Percentiles rank a stretch among this genome's conserved stretches.
Conservation (phyloP, 2,113 vertebrate genomes). For the Donacobius atricapilla region DNA sequence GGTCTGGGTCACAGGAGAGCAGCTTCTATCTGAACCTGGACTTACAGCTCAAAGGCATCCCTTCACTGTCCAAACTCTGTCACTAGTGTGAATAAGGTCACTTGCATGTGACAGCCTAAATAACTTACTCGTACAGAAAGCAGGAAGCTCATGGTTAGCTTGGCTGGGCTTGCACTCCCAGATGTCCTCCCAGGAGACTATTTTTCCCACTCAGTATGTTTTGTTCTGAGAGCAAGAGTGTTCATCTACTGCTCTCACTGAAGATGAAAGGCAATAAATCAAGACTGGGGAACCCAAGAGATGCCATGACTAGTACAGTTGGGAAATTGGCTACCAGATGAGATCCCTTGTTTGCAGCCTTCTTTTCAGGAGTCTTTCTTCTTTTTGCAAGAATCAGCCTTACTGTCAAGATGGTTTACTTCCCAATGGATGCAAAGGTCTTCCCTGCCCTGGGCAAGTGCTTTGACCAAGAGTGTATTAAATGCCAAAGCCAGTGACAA, state of each 20-base stretch:
- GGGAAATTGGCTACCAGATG: neutral
- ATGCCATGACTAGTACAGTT: neutral
- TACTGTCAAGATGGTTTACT: neutral
- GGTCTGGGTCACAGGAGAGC: neutral
- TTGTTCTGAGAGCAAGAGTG: neutral
- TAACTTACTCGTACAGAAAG: neutral
- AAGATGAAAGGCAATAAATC: neutral
- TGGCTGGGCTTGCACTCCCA: neutral
- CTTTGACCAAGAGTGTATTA: neutral
- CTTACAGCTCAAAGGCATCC: neutral
- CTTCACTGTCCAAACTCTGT: neutral
- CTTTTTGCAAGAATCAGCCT: neutral
- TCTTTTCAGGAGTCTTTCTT: neutral
- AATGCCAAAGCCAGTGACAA: neutral
- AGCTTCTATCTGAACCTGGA: neutral
- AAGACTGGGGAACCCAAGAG: neutral
- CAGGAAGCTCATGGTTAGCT: neutral
- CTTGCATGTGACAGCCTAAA: neutral
- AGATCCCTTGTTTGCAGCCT: neutral
- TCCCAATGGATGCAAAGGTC: neutral
- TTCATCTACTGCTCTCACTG: neutral
- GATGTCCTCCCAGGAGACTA: neutral
- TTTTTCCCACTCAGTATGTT: neutral
- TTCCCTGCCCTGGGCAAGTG: neutral
- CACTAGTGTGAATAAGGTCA: neutral